Evolutionary conservation across 2,797 vertebrate genomes (phyloP), one percentile per base, ranked within the genome.

Genomic region (Mormyrops boulengeri): DNA sequence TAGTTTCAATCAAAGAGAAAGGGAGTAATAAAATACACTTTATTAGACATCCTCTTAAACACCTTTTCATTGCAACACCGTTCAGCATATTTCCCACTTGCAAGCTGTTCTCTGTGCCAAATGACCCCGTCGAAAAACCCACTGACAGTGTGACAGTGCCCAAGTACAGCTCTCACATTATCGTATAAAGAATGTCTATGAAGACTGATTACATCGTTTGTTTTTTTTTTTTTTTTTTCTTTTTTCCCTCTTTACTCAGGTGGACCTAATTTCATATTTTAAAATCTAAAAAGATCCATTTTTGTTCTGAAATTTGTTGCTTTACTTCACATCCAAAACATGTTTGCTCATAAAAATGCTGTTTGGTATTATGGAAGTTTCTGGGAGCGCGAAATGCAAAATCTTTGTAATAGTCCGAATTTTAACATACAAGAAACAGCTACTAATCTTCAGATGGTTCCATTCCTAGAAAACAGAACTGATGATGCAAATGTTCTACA

Each of bases 21-120:
- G 86, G 86, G 17, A 57, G 52, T 87, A 87, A 87, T 60, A 87
- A 87, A 87, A 87, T 87, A 87, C 86, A 87, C 34, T 87, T 87
- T 87, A 87, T 87, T 87, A 55, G 86, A 87, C 86, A 87, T 52
- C 49, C 52, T 57, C 34, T 87, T 38, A 53, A 60, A 87, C 49
- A 87, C 52, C 84, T 50, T 85, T 52, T 26, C 84, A 50, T 85
- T 85, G 84, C 84, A 85, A 85, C 84, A 85, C 49, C n/a, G 26
- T 34, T 85, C 49, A 52, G 44, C 49, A 85, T 41, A 77, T 53
- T 53, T 52, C 26, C 41, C 77, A 82, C 41, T 82, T 30, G 85
- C 50, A 86, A 53, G 50, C 85, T 17, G 85, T 55, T 52, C 49
- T 30, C 85, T 86, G 50, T 53, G 50, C 85, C 49, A 53, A 41